A percentile compares a stretch with the other conserved stretches of the same genome.
phyloP scores from a whole-genome alignment of 1,140 invertebrate genomes.

The Lepeophtheirus salmonis region DNA sequence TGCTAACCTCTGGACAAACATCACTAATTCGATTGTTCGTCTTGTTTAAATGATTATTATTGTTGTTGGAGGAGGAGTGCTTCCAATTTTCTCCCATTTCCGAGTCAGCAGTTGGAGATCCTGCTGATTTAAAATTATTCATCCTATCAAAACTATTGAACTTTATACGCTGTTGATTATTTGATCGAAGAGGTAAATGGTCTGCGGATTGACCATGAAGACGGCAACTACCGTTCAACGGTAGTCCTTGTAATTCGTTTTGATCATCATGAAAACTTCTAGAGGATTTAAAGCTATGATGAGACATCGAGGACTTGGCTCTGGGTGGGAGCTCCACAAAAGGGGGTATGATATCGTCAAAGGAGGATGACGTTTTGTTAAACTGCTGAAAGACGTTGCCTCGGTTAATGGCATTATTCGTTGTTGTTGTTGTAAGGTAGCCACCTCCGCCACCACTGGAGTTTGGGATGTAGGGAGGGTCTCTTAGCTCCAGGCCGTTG shows the following conservation, averaged over 20 bases:
- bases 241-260: not conserved
- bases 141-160: not conserved
- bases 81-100: not conserved
- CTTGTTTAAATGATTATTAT: not conserved
- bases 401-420: not conserved
- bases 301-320: conserved; percentile 7
- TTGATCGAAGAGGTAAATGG: not conserved
- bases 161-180: not conserved
- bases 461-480: conserved; percentile 27
- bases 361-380: not conserved
- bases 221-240: not conserved
- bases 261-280: not conserved
- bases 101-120: not conserved
- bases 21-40: not conserved
- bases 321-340: conserved; percentile 3
- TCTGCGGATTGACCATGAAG: not conserved
- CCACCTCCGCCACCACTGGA: conserved; percentile 1
- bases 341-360: not conserved
- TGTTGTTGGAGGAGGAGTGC: not conserved
- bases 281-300: not conserved
- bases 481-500: conserved; percentile 53
- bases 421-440: too few relatives aligned
- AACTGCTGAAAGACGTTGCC: not conserved
- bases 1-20: conserved; percentile 68
- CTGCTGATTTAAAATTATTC: not conserved